These are phyloP conservation scores for Takifugu rubripes DNA, from an alignment of 2,797 vertebrate species.

Conservation along the genomic window DNA sequence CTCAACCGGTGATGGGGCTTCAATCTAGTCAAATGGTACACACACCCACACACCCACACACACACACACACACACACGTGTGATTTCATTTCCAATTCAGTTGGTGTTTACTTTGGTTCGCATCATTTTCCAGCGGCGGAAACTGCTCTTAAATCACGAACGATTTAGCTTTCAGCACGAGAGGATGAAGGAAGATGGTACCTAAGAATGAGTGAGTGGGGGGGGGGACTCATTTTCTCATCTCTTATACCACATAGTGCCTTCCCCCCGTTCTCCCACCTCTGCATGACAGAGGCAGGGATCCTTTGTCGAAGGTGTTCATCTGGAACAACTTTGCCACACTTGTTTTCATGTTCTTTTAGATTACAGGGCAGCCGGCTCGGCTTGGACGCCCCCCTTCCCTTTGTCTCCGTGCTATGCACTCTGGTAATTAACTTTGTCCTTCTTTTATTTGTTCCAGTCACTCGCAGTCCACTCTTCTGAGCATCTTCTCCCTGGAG, in stretches of 20 bases:
- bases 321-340: constrained; percentile 99
- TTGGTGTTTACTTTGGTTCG: constrained; percentile 48
- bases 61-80: constrained; percentile 37
- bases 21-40: constrained; percentile 67
- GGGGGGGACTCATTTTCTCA: constrained; percentile 65
- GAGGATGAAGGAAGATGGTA: constrained; percentile 25
- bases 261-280: constrained; percentile 45
- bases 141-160: constrained; percentile 24
- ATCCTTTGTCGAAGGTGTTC: constrained; percentile 98
- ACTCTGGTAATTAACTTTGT: constrained; percentile 99
- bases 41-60: background rate
- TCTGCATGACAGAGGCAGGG: constrained; percentile 84
- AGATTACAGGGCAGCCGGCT: constrained; percentile 98
- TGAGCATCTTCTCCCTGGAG: constrained; percentile 99
- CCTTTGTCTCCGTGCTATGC: constrained; percentile 97
- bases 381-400: constrained; percentile 88
- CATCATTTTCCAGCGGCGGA: constrained; percentile 26
- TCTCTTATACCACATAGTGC: constrained; percentile 61
- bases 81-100: constrained; percentile 58
- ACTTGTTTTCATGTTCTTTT: constrained; percentile 99
- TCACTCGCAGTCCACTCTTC: constrained; percentile 99
- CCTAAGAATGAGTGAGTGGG: constrained; percentile 37
- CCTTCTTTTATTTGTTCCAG: constrained; percentile 99
- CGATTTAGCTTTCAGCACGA: constrained; percentile 13
- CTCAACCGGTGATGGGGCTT: constrained; percentile 65